Conservation (phyloP, 2,113 vertebrate species). For the Corydoras maculifer region DNA sequence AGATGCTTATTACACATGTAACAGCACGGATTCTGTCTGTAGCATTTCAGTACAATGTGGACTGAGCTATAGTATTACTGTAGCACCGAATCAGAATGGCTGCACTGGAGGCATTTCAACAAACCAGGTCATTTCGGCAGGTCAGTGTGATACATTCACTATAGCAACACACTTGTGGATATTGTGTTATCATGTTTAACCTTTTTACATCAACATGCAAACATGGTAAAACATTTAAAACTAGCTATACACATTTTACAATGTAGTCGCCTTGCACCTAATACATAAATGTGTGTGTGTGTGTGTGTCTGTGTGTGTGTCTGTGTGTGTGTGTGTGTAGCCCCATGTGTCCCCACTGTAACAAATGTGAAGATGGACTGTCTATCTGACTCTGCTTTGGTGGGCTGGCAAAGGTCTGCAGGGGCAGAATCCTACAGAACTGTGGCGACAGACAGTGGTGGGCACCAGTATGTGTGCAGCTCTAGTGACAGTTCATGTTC, state of each 20-base stretch:
- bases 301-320: not conserved
- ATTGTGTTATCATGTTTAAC: no score
- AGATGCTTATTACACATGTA: slow-evolving; percentile 48
- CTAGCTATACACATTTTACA: no score
- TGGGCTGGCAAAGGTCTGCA: slow-evolving; percentile 49
- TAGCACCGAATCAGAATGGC: slow-evolving; percentile 48
- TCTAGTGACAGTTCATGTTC: slow-evolving; percentile 46
- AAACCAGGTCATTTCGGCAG: slow-evolving; percentile 49
- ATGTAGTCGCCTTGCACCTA: no score
- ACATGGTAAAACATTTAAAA: no score
- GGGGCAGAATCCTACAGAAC: slow-evolving; percentile 52
- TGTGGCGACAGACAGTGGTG: slow-evolving; percentile 35
- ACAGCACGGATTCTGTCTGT: slow-evolving; percentile 42
- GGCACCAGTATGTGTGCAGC: slow-evolving; percentile 49
- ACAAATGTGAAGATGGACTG: slow-evolving; percentile 62
- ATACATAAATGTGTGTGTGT: no score
- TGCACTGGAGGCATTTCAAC: slow-evolving; percentile 57
- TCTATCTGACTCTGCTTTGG: slow-evolving; percentile 56
- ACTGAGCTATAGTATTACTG: slow-evolving; percentile 54
- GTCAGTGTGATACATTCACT: slow-evolving; percentile 33
- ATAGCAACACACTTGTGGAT: not conserved
- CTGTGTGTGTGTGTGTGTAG: slow-evolving; percentile 42
- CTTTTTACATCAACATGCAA: no score
- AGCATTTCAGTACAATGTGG: slow-evolving; percentile 56
- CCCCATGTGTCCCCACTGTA: slow-evolving; percentile 59